Evolutionary conservation across 2,888 invertebrate species (phyloP), one percentile per base, ranked within the genome.

Genomic region (Pristionchus mayeri): DNA sequence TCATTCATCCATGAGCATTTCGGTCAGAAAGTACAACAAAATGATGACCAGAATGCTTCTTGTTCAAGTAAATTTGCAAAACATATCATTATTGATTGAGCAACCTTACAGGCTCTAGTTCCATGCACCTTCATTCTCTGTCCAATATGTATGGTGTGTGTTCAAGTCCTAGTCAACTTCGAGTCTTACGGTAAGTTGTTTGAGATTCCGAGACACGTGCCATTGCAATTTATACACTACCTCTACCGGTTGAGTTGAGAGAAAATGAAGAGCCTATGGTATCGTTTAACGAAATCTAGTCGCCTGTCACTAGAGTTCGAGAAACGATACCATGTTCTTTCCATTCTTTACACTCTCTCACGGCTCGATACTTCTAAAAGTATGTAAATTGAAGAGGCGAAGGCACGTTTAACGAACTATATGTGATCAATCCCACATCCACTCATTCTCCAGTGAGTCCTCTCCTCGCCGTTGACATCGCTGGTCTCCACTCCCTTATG

Each of bases 1-100:
- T 76, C 76, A 76, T 76, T 76, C 76, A 21, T 76, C 76, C 21
- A 76, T 76, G 76, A 76, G 76, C 48, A 76, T 48, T 27, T 30
- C 48, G 27, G 50, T 44, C 7, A 44, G 37, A 30, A 50, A 76
- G n/a, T 76, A 48, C n/a, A 44, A 76, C 24, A 16, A 27, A 48
- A 76, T 7, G 16, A 76, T 76, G 76, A 76, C 76, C 2, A n/a
- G 24, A 11, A 76, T 76, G 76, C 48, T 76, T 11, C 44, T 76
- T 3, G n/a, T 76, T n/a, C 76, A 76, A 48, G 76, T 76, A 16
- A 34, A 34, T 34, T 21, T 71, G 21, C n/a, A n/a, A 18, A 34
- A 6, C 6, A 37, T n/a, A 2, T 40, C 34, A 0, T 44, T 44
- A 9, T 44, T 44, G 44, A n/a, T n/a, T 44, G 13, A 44, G 44